Percentiles rank a stretch among this genome's conserved stretches.
Conservation (phyloP, 2,888 invertebrate genomes). For the Heliconius ethilla region DNA sequence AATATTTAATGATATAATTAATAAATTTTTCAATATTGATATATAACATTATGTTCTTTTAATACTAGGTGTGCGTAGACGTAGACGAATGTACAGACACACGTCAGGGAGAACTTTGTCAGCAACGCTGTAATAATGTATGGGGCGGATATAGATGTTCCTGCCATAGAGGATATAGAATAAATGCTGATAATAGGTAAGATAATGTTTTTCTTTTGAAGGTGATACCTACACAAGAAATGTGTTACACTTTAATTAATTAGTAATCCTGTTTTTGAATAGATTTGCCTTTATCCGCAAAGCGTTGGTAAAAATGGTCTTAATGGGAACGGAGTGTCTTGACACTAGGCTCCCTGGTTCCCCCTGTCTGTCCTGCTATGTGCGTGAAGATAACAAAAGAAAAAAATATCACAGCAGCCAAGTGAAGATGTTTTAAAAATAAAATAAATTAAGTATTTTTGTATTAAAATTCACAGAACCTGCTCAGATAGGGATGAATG, state of each 20-base stretch:
- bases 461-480: constrained; percentile 72
- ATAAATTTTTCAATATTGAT: no score
- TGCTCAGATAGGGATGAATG: constrained; percentile 94
- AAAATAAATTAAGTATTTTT: neutral
- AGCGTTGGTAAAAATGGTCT: neutral
- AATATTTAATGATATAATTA: no score
- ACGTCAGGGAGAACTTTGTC: constrained; percentile 81
- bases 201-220: neutral
- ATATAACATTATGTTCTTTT: no score
- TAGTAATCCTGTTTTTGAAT: no score
- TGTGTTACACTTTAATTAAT: no score
- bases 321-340: neutral
- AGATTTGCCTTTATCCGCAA: no score
- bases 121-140: constrained; percentile 94
- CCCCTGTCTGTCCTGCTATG: no score
- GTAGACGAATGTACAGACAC: constrained; percentile 85
- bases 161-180: constrained; percentile 91
- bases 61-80: constrained; percentile 79
- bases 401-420: neutral
- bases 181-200: constrained; percentile 80
- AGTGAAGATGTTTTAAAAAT: no score
- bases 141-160: constrained; percentile 95
- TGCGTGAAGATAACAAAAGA: no score
- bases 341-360: no score
- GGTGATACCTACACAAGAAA: no score